Evolutionary conservation across 1,140 invertebrate genomes (phyloP).

Genomic region (Drosophila ananassae): DNA sequence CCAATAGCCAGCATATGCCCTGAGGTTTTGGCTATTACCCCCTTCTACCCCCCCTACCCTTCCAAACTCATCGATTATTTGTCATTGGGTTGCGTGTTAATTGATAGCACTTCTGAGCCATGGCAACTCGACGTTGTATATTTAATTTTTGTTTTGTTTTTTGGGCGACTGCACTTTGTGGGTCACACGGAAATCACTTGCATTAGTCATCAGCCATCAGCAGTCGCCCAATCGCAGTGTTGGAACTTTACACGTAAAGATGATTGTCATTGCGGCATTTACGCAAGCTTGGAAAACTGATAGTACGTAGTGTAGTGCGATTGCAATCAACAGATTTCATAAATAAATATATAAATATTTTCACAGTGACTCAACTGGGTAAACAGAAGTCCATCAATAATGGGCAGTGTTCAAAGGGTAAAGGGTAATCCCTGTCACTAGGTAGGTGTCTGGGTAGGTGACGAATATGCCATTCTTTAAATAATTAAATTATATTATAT

Average conservation of each 20-base stretch:
- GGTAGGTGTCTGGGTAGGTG: too few relatives aligned
- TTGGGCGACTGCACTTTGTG: constrained; percentile 50
- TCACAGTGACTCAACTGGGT: constrained; percentile 36
- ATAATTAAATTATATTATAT: too few relatives aligned
- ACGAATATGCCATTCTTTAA: too few relatives aligned
- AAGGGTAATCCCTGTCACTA: too few relatives aligned
- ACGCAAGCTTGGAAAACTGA: constrained; percentile 44
- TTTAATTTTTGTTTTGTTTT: constrained; percentile 2
- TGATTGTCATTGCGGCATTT: constrained; percentile 59
- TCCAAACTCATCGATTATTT: constrained; percentile 70
- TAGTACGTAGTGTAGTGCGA: constrained; percentile 38
- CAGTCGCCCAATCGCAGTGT: constrained; percentile 1
- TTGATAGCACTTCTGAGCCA: constrained; percentile 64
- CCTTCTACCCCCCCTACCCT: neutral
- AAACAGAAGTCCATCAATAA: constrained; percentile 26
- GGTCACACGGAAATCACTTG: constrained; percentile 79
- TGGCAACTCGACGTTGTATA: constrained; percentile 50
- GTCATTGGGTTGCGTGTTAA: constrained; percentile 74
- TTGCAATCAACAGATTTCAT: constrained; percentile 65
- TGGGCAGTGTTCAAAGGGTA: constrained; percentile 3
- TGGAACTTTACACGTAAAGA: constrained; percentile 47
- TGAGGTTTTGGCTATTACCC: constrained; percentile 36
- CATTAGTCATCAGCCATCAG: constrained; percentile 72
- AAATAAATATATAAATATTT: constrained; percentile 36
- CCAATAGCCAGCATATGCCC: constrained; percentile 38